Evolutionary conservation across 2,113 vertebrate species (phyloP), one percentile per base, ranked within the genome.

Genomic region (Cyanoliseus patagonus): DNA sequence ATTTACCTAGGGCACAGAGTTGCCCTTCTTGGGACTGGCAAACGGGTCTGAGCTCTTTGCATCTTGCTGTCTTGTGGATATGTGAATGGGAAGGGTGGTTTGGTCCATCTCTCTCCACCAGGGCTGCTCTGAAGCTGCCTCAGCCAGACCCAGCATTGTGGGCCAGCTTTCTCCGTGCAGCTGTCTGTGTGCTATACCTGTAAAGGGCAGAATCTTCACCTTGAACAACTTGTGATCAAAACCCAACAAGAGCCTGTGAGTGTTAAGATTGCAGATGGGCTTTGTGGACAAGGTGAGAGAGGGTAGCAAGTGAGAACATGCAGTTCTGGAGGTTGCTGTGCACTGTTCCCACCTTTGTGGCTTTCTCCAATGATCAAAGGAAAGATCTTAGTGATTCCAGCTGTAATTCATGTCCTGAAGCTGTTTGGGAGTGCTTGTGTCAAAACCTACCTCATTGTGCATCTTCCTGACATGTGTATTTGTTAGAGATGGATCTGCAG

Each of bases 121-220:
- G 61, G 64, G 30, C 30, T 64, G 22, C 78, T 85, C 28, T 42
- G n/a, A 70, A 84, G 31, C n/a, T 30, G 73, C 20, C n/a, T 76
- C 59, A 53, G 25, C 17, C 37, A 57, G 39, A 15, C 27, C 11
- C 30, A 49, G 33, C 1, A 0, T 3, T 1, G 1, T 75, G 73
- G 90, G 24, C 16, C 63, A 66, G 24, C 52, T 44, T 52, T 68
- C 35, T 55, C 47, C 79, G 44, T 1, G 3, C 57, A 76, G 31
- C 37, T 86, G 19, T 70, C 23, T 44, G 16, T 2, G 1, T 88
- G 51, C 83, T 75, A 7, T 53, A 44, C 14, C 53, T 72, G 10
- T 39, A 73, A 96, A 94, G 93, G 83, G 59, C 92, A 92, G 77
- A 53, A 64, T 85, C 42, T 91, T 97, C 93, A 94, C 96, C 94